Evolutionary conservation across 1,140 invertebrate genomes (phyloP), one percentile per base, ranked within the genome.

Genomic region (Mesaphorura yosii): DNA sequence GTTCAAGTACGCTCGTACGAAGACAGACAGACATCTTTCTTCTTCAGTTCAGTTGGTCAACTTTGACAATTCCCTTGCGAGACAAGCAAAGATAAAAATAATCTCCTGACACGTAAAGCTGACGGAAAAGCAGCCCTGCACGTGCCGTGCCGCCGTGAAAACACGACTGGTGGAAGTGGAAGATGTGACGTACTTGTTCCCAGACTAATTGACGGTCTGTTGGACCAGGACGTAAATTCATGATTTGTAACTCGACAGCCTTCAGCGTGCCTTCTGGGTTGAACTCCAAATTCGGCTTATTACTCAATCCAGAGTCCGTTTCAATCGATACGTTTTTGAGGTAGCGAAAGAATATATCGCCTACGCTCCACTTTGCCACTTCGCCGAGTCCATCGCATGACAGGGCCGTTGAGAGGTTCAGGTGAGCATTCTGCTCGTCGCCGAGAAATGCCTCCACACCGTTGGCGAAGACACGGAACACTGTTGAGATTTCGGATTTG

Each of bases 381-480:
- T 85, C 82, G 0, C 67, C 68, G 2, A 73, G 67, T 1, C 82
- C 82, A 55, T 86, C 83, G 64, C 86, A 89, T 7, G 80, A 83
- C 3, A 89, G 70, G 60, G 87, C 80, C 0, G 88, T 88, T 48
- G 85, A 85, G 1, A 92, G 70, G 6, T 78, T 82, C 23, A 80
- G 71, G 54, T 81, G 77, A 2, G 70, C 67, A 65, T 68, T 69
- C 12, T 73, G 72, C 0, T 77, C 73, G 65, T 90, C 84, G 29
- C 79, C 83, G 0, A 86, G 71, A 65, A 88, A 91, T 41, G 84
- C 80, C 66, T 91, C 86, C 1, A 91, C 86, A 0, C 87, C 89
- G 61, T 90, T 84, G 15, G 86, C 87, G 67, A 88, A 92, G 47
- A 92, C 87, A 67, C 87, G 86, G 23, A 92, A 83, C 3, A 86